Base-by-base conservation (phyloP, 2,888 invertebrate species). In the Andrena bicolor region DNA sequence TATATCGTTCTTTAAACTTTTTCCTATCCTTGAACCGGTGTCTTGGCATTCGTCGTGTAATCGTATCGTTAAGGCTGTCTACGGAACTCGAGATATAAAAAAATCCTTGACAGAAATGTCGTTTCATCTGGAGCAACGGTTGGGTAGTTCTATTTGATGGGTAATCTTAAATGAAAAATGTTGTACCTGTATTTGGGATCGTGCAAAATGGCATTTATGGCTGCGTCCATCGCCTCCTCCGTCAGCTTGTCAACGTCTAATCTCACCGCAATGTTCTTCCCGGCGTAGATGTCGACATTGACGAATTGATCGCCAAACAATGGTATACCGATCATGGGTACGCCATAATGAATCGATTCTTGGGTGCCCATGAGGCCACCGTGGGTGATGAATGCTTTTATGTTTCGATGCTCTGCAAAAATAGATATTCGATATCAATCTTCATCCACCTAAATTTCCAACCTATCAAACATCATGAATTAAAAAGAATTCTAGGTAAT, bases 271-370 rank as follows among this genome's bases (percentile, higher is more conserved):
- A 93, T 88, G 8, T 92, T 90, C 56, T 80, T 87, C 0, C 48
- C 58, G 0, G 88, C 91, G 35, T 87, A 91, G 4, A 49, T 80
- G n/a, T 90, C 80, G 49, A 92, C 78, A 41, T 93, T 93, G 6
- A 82, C 78, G 65, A 88, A 91, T 80, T 94, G 93, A 86, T 94
- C 93, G 6, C 88, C 93, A 51, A 92, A 91, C 10, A 93, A 74
- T 7, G 93, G 93, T 30, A 93, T 84, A 23, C 93, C 93, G 48
- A 94, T 87, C 89, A 93, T 90, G 0, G 93, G 93, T 1, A 93
- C 91, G 0, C 90, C 93, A 30, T 83, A 92, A 75, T 90, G 83
- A 79, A 93, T 84, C 3, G 94, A 90, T 73, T 94, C 93, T 71
- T 92, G 92, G 2, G 90, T 90, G 5, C 93, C 90, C 89, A 94